Percentiles rank a stretch among this genome's conserved stretches.
These are phyloP conservation scores for Eulemur rufifrons DNA, from an alignment of 2,113 vertebrate genomes.

Conservation along the genomic window DNA sequence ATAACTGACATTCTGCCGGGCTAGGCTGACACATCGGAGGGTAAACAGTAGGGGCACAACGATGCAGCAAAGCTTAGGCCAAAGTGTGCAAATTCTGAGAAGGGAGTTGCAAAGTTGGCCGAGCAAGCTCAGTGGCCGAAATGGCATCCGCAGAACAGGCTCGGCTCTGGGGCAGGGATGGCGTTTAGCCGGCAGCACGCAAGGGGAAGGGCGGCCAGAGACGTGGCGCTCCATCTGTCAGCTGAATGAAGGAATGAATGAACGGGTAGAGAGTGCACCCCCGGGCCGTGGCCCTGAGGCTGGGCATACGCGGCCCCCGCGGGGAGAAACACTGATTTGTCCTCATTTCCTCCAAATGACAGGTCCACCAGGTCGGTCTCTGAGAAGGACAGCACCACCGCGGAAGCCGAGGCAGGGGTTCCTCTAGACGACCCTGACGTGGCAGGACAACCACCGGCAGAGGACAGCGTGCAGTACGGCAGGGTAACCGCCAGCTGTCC, in stretches of 20 bases:
- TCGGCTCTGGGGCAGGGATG: background rate
- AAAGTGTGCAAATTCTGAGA: background rate
- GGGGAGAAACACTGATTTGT: background rate
- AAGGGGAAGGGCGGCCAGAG: rapidly evolving
- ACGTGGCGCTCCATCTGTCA: background rate
- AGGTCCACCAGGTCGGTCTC: slow-evolving; percentile 10
- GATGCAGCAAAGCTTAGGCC: background rate
- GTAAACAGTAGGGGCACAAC: background rate
- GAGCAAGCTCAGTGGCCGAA: too few species aligned
- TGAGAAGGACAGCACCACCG: background rate
- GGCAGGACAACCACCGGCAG: background rate
- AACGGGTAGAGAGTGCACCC: too few species aligned
- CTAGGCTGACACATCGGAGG: background rate
- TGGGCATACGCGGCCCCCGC: rapidly evolving
- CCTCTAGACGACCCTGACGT: background rate
- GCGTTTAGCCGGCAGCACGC: background rate
- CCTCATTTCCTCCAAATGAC: slow-evolving; percentile 25
- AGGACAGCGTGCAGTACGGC: slow-evolving; percentile 47
- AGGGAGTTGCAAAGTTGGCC: background rate
- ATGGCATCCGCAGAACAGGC: background rate
- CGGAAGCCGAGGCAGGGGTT: background rate
- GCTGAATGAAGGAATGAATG: too few species aligned
- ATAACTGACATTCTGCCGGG: background rate
- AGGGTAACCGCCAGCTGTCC: slow-evolving; percentile 76
- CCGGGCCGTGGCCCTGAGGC: background rate